Conservation (phyloP, 1,140 invertebrate species). For the Drosophila tani region DNA sequence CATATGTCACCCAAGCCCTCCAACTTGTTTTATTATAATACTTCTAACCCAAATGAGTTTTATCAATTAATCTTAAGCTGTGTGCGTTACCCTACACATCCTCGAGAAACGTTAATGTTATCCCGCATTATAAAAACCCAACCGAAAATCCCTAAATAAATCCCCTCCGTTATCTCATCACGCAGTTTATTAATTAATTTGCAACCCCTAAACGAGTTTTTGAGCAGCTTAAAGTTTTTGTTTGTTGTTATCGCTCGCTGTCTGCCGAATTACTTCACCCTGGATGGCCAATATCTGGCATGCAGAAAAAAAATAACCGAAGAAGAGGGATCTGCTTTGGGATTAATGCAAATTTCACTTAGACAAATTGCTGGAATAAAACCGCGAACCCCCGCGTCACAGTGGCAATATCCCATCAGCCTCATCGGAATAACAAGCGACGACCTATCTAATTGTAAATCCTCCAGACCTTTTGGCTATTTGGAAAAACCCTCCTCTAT, state of each 20-base stretch:
- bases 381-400: slow-evolving; percentile 50
- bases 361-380: slow-evolving; percentile 73
- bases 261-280: slow-evolving; percentile 52
- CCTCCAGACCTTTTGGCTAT: slow-evolving; percentile 47
- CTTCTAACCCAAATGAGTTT: slow-evolving; percentile 1
- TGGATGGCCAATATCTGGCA: slow-evolving; percentile 53
- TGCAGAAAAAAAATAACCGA: slow-evolving; percentile 4
- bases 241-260: slow-evolving; percentile 64
- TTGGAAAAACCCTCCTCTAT: slow-evolving; percentile 54
- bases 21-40: background rate
- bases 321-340: slow-evolving; percentile 19
- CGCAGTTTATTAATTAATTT: slow-evolving; percentile 43
- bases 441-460: slow-evolving; percentile 78
- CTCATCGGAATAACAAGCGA: slow-evolving; percentile 48
- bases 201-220: slow-evolving; percentile 34
- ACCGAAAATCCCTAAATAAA: slow-evolving; percentile 23
- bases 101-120: background rate
- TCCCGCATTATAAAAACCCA: slow-evolving; percentile 2
- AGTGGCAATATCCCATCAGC: slow-evolving; percentile 40
- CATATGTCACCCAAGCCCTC: background rate
- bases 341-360: slow-evolving; percentile 80
- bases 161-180: slow-evolving; percentile 29
- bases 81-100: background rate
- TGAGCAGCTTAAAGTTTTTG: slow-evolving; percentile 37
- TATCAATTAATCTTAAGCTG: slow-evolving; percentile 17